These are phyloP conservation scores for Hypanus sabinus DNA, from an alignment of 2,113 vertebrate species.

Conservation along the genomic window DNA sequence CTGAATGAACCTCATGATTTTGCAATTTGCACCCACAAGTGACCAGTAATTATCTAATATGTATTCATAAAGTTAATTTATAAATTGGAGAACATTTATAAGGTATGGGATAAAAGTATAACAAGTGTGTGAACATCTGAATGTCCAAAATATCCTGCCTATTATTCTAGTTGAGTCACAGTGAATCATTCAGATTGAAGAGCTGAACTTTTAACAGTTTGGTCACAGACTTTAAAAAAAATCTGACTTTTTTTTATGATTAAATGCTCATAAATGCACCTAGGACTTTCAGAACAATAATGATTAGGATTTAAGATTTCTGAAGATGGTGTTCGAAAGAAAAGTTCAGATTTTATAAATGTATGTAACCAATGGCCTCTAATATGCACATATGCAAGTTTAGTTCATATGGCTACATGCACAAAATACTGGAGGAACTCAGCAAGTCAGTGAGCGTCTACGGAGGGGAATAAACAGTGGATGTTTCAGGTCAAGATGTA, in stretches of 20 bases:
- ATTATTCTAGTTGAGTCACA: background rate
- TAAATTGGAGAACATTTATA: background rate
- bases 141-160: background rate
- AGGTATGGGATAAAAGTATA: background rate
- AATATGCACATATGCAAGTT: background rate
- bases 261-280: background rate
- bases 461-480: too few relatives aligned
- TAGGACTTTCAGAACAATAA: background rate
- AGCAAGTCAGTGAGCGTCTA: too few relatives aligned
- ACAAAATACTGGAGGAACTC: too few relatives aligned
- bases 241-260: background rate
- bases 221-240: background rate
- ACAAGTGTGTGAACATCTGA: background rate
- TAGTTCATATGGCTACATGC: background rate
- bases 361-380: background rate
- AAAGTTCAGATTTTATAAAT: background rate
- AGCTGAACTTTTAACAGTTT: background rate
- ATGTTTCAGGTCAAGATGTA: too few relatives aligned
- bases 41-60: background rate
- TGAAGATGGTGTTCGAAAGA: background rate
- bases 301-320: background rate
- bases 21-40: background rate
- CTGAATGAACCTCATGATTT: background rate
- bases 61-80: background rate
- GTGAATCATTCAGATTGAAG: background rate